These are phyloP conservation scores for Elanus axillaris DNA, from an alignment of 2,113 vertebrate genomes.

Conservation along the genomic window DNA sequence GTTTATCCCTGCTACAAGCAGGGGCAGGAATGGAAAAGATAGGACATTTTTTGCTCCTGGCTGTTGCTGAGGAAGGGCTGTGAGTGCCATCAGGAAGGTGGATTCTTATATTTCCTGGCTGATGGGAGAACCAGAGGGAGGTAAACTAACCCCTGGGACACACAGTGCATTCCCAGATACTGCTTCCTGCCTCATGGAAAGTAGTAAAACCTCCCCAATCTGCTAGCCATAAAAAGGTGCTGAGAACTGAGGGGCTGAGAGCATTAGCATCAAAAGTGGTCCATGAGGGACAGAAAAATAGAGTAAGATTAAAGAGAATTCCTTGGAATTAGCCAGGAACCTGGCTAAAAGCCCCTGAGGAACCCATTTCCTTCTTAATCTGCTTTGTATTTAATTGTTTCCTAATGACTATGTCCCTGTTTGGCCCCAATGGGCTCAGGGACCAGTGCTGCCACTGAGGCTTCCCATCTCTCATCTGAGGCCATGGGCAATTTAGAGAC, in stretches of 20 bases:
- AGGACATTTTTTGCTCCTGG: not conserved
- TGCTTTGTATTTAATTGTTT: constrained; percentile 50
- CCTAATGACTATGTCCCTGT: constrained; percentile 8
- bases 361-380: constrained; percentile 38
- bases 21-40: not conserved
- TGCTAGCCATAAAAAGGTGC: constrained; percentile 6
- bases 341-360: constrained; percentile 1
- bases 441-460: not conserved
- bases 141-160: not conserved
- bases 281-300: not conserved
- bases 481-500: not conserved
- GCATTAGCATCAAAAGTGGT: not conserved
- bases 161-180: not conserved
- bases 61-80: not conserved
- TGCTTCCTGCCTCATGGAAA: not conserved
- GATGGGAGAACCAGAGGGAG: not conserved
- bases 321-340: not conserved
- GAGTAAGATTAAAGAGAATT: constrained; percentile 10
- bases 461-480: not conserved
- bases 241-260: not conserved
- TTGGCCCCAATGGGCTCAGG: not conserved
- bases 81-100: not conserved
- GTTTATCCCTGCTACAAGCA: not conserved
- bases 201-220: not conserved
- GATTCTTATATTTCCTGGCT: not conserved